Evolutionary conservation across 2,797 vertebrate species (phyloP), one percentile per base, ranked within the genome.

Genomic region (Telmatherina bonti): DNA sequence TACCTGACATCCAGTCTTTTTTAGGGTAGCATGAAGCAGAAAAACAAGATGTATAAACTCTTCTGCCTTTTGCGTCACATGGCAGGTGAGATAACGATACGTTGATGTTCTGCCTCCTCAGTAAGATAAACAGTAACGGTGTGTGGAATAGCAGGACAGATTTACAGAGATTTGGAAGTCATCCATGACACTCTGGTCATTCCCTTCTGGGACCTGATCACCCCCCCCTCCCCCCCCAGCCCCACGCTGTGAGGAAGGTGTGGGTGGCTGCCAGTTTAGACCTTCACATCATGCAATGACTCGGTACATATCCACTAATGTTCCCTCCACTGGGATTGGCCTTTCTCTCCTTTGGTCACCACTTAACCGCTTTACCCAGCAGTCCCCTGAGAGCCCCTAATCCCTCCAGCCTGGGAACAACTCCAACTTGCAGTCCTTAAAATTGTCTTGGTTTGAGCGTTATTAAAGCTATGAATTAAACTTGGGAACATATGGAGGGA

Each of bases 381-480:
- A 9, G 65, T 81, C 79, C 70, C 75, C 8, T 29, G 82, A 74
- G 79, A 80, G 82, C 73, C 81, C 67, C 75, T 79, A 78, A 86
- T 85, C 81, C 84, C 70, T 71, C 55, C 59, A 49, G 77, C 71
- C 89, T 90, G 83, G 87, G 83, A 90, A 89, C 76, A 66, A 67
- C 74, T 86, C 85, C 90, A 88, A 60, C 68, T 62, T 52, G 16
- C 66, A 81, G 83, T 84, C 54, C 52, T 86, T 74, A 78, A 87
- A 86, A 85, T 16, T 36, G 78, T 74, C 82, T 82, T 59, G 68
- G 62, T 78, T 83, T 67, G 63, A 85, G 70, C 74, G 72, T 85
- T 88, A 92, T 87, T 88, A 88, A 76, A 90, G 77, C 88, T 62
- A 85, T 88, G 88, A 92, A 89, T 88, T 83, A 85, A 77, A 66